Percentiles rank a stretch among this genome's conserved stretches.
Evolutionary conservation across 2,113 vertebrate species (phyloP).

Genomic region (Nerophis lumbriciformis): DNA sequence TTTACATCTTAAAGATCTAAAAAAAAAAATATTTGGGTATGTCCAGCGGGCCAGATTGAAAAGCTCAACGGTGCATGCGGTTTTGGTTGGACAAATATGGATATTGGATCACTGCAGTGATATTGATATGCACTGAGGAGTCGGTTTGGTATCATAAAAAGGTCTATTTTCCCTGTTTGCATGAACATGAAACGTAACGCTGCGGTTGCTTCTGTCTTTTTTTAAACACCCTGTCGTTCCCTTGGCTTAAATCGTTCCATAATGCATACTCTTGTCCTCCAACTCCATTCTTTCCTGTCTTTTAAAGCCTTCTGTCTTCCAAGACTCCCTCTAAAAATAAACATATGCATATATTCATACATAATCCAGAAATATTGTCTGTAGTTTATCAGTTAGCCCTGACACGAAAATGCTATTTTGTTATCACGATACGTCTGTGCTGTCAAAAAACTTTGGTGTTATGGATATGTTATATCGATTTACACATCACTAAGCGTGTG

Average conservation of each 20-base stretch:
- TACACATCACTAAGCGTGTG: too few species aligned
- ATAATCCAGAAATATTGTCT: background rate
- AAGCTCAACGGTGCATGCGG: too few species aligned
- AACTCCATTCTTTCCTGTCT: background rate
- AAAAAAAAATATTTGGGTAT: too few species aligned
- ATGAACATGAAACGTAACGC: conserved; percentile 31
- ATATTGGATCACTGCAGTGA: conserved; percentile 18
- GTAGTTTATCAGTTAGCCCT: background rate
- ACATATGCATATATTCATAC: background rate
- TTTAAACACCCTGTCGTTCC: background rate
- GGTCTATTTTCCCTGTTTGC: conserved; percentile 18
- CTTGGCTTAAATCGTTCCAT: background rate
- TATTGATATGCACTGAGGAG: conserved; percentile 26
- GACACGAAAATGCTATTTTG: background rate
- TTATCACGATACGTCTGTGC: too few species aligned
- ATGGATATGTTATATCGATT: too few species aligned
- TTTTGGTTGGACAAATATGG: background rate
- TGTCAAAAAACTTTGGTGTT: too few species aligned
- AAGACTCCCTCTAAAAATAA: conserved; percentile 2
- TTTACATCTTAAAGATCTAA: too few species aligned
- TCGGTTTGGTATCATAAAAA: conserved; percentile 16
- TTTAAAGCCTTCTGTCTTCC: background rate
- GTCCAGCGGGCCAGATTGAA: too few species aligned
- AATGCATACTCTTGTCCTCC: background rate
- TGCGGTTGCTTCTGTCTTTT: background rate